These are phyloP conservation scores for Theretra japonica DNA, from an alignment of 2,888 invertebrate species.

Conservation along the genomic window DNA sequence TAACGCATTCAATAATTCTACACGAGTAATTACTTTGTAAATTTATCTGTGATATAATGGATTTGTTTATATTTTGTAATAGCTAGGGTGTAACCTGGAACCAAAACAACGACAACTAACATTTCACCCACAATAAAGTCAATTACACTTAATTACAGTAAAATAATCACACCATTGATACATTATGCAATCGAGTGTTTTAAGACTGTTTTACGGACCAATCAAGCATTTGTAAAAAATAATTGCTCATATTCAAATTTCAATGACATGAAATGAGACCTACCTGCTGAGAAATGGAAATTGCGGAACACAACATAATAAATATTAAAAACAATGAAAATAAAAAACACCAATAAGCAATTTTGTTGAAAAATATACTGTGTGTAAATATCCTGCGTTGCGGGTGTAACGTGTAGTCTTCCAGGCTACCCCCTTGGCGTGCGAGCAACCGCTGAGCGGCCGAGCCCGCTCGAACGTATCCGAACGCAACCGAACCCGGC, in stretches of 20 bases:
- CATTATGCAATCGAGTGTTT: conserved; percentile 68
- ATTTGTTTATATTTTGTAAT: conserved; percentile 53
- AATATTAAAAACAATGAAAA: conserved; percentile 59
- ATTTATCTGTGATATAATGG: conserved; percentile 80
- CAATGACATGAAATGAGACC: conserved; percentile 71
- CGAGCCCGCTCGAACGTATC: conserved; percentile 74
- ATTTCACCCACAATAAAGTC: conserved; percentile 74
- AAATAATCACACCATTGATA: conserved; percentile 77
- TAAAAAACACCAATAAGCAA: conserved; percentile 82
- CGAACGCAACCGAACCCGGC: conserved; percentile 79
- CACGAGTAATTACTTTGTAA: conserved; percentile 69
- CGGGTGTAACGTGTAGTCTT: conserved; percentile 81
- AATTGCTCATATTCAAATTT: conserved; percentile 54
- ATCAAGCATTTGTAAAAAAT: conserved; percentile 70
- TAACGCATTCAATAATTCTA: conserved; percentile 71
- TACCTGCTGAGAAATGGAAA: conserved; percentile 61
- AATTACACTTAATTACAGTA: conserved; percentile 68
- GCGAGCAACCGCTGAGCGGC: conserved; percentile 68
- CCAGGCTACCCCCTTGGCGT: conserved; percentile 82
- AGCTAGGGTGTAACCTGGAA: conserved; percentile 83
- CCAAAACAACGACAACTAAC: conserved; percentile 81
- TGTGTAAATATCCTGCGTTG: conserved; percentile 77
- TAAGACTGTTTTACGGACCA: conserved; percentile 62
- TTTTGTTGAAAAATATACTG: conserved; percentile 79
- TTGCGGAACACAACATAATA: conserved; percentile 57